Conservation (phyloP, 1,140 invertebrate species). For the Bilobella aurantiaca region DNA sequence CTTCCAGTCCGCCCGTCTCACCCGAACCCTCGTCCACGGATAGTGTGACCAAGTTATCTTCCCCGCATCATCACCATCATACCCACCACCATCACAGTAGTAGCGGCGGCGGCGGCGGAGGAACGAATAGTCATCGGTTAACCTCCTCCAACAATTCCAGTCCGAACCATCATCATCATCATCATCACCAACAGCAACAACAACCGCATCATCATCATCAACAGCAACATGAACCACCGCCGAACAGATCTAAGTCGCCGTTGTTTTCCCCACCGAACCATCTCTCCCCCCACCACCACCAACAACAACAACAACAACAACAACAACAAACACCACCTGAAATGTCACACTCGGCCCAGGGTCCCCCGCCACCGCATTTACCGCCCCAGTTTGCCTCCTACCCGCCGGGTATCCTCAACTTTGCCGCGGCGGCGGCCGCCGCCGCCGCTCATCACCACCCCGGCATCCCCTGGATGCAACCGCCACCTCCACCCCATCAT, state of each 20-base stretch:
- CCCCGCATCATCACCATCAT: slow-evolving; percentile 13
- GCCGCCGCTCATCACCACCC: slow-evolving; percentile 30
- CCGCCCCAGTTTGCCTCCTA: slow-evolving; percentile 34
- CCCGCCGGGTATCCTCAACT: slow-evolving; percentile 31
- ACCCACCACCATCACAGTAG: slow-evolving; percentile 17
- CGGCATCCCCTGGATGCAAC: slow-evolving; percentile 36
- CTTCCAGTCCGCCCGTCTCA: slow-evolving; percentile 33
- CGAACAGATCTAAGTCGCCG: too few species aligned
- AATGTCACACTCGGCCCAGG: neutral
- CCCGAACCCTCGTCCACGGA: slow-evolving; percentile 34
- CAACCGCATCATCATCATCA: too few species aligned
- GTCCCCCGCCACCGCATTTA: slow-evolving; percentile 7
- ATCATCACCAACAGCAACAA: too few species aligned
- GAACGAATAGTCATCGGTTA: neutral
- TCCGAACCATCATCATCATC: slow-evolving; percentile 27
- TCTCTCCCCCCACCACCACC: too few species aligned
- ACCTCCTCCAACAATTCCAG: neutral
- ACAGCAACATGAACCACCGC: too few species aligned
- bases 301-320: too few species aligned
- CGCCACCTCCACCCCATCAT: slow-evolving; percentile 39
- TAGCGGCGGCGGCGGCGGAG: neutral
- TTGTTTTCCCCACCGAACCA: too few species aligned
- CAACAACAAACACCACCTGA: slow-evolving; percentile 22
- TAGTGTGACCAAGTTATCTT: too few species aligned
- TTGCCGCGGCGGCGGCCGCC: slow-evolving; percentile 31